Evolutionary conservation across 2,113 vertebrate species (phyloP).

Genomic region (Synchiropus splendidus): DNA sequence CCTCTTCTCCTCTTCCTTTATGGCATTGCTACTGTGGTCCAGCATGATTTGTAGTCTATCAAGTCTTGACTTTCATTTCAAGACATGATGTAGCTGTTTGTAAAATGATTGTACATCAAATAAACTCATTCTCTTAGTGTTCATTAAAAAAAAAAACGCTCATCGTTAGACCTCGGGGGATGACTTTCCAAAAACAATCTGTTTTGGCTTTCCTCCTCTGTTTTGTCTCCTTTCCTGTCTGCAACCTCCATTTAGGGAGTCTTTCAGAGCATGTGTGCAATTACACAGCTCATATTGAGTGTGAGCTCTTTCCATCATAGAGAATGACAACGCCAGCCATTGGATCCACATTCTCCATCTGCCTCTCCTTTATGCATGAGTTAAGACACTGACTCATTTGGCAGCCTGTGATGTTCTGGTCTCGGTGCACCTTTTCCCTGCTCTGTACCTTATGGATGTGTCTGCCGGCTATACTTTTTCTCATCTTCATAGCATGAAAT

Average conservation of each 20-base stretch:
- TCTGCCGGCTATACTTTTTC: constrained; percentile 31
- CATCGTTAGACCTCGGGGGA: no score
- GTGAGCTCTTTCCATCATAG: constrained; percentile 29
- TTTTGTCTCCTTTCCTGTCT: neutral
- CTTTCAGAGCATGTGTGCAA: constrained; percentile 12
- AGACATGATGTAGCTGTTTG: no score
- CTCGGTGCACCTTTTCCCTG: constrained; percentile 35
- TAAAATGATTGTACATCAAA: no score
- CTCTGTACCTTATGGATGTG: constrained; percentile 25
- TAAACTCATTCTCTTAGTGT: no score
- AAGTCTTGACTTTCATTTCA: no score
- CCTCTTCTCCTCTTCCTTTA: no score
- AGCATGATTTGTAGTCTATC: no score
- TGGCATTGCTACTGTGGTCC: no score
- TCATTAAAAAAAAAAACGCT: no score
- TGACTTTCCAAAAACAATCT: no score
- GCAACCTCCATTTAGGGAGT: constrained; percentile 19
- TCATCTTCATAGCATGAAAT: constrained; percentile 40
- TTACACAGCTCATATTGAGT: constrained; percentile 30
- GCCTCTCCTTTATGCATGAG: constrained; percentile 40
- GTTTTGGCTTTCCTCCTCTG: constrained; percentile 3
- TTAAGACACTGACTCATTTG: constrained; percentile 30
- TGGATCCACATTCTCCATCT: constrained; percentile 34
- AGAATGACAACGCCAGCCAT: constrained; percentile 35
- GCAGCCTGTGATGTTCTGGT: constrained; percentile 24